phyloP scores from a whole-genome alignment of 2,797 vertebrate genomes.

The Aeoliscus strigatus region DNA sequence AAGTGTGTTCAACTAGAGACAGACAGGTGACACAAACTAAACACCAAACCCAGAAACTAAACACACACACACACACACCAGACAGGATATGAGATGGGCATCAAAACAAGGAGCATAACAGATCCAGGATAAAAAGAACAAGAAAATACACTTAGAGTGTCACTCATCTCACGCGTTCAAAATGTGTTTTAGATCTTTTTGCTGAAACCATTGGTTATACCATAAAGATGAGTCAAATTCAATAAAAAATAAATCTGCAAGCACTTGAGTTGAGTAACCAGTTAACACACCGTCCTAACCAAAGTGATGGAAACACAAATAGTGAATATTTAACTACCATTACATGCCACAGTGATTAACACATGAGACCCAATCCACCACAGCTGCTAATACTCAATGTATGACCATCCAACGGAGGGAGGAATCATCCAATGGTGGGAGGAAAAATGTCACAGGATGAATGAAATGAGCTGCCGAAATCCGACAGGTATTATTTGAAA shows the following conservation, averaged over 20 bases:
- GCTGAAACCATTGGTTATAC: too few species aligned
- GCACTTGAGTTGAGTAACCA: constrained; percentile 30
- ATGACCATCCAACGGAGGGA: background rate
- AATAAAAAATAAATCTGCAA: background rate
- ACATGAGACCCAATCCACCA: background rate
- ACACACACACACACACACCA: constrained; percentile 38
- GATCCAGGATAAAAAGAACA: constrained; percentile 6
- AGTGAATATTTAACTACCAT: constrained; percentile 5
- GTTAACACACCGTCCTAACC: background rate
- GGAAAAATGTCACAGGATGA: constrained; percentile 9
- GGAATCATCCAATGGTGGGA: background rate
- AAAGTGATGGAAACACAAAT: constrained; percentile 11
- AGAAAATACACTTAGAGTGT: constrained; percentile 1
- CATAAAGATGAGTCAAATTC: background rate
- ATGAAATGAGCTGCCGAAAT: background rate
- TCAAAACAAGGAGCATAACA: constrained; percentile 1
- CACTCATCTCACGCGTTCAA: constrained; percentile 16
- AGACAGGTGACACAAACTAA: constrained; percentile 7
- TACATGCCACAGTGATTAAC: constrained; percentile 7
- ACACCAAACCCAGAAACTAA: constrained; percentile 54
- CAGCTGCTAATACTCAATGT: background rate
- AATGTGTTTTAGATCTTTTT: too few species aligned
- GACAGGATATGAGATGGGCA: constrained; percentile 12
- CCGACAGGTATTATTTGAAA: too few species aligned
- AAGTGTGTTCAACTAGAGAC: constrained; percentile 7